Evolutionary conservation across 2,797 vertebrate genomes (phyloP), one percentile per base, ranked within the genome.

Genomic region (Strix occidentalis): DNA sequence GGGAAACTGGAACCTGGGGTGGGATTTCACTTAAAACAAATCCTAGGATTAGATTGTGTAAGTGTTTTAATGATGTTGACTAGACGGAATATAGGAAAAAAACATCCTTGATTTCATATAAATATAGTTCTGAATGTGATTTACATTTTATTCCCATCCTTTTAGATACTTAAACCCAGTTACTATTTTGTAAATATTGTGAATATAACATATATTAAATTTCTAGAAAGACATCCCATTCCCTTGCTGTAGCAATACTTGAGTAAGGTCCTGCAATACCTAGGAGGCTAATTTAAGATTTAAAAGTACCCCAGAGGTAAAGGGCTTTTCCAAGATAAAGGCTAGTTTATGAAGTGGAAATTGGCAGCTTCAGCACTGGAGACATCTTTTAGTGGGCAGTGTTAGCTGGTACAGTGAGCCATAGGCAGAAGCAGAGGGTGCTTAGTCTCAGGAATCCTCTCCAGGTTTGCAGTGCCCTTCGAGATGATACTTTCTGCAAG

Each of bases 401-500:
- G 39, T 31, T 39, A 51, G 12, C 50, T 51, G 20, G 4, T 26
- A 20, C 2, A 4, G 19, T 0, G 8, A 69, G 23, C 5, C 39
- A 51, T 9, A 58, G 39, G 39, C 2, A 71, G 48, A 31, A 53
- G 19, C 13, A 41, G 64, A 53, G 15, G 28, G 11, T 17, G 17
- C 10, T 66, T 61, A 29, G 10, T 35, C 60, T 66, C 39, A 74
- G 29, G 33, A 70, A 56, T 56, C 29, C n/a, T 66, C n/a, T 39
- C 15, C 29, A 39, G 26, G 39, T 63, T 86, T 66, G 10, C 51
- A 54, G 26, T 50, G 39, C 9, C 25, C 63, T 86, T 84, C 0
- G 0, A 41, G 66, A 80, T 0, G 0, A 33, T 8, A 7, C 3
- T 65, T 48, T 29, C 48, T 90, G 43, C 18, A 80, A 33, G 43